phyloP scores from a whole-genome alignment of 2,888 invertebrate genomes.

The Chrysodeixis includens region DNA sequence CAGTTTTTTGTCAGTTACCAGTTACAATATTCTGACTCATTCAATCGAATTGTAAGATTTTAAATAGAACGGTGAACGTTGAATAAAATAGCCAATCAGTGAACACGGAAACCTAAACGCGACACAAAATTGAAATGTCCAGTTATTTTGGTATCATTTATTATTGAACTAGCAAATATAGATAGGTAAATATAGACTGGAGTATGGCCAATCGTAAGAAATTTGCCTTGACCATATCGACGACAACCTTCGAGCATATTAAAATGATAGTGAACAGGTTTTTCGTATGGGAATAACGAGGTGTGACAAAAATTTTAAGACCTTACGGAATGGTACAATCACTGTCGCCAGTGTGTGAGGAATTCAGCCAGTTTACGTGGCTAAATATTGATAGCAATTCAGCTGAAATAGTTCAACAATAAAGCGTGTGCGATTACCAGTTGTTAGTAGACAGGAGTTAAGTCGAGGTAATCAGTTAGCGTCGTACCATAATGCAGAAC shows the following conservation, averaged over 20 bases:
- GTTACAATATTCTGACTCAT: constrained; percentile 76
- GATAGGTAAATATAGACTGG: constrained; percentile 61
- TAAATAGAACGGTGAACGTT: constrained; percentile 72
- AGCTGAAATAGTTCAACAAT: constrained; percentile 43
- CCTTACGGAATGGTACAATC: background rate
- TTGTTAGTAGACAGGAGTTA: constrained; percentile 60
- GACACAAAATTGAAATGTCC: constrained; percentile 56
- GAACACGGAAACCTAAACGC: constrained; percentile 65
- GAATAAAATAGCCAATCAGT: constrained; percentile 68
- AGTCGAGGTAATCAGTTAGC: constrained; percentile 64
- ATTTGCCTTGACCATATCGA: constrained; percentile 81
- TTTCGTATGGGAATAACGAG: constrained; percentile 47
- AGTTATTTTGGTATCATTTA: constrained; percentile 64
- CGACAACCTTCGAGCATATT: constrained; percentile 77
- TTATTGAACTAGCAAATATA: constrained; percentile 50
- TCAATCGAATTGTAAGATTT: constrained; percentile 69
- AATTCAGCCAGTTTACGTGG: constrained; percentile 15
- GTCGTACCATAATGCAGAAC: constrained; percentile 70
- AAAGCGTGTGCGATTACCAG: constrained; percentile 48
- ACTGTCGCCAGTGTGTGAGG: background rate
- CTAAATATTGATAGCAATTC: constrained; percentile 30
- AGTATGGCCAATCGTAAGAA: constrained; percentile 71
- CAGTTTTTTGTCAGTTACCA: constrained; percentile 75
- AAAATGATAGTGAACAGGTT: constrained; percentile 75
- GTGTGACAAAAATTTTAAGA: constrained; percentile 9